phyloP scores from a whole-genome alignment of 2,113 vertebrate species.

The Mustela lutreola region DNA sequence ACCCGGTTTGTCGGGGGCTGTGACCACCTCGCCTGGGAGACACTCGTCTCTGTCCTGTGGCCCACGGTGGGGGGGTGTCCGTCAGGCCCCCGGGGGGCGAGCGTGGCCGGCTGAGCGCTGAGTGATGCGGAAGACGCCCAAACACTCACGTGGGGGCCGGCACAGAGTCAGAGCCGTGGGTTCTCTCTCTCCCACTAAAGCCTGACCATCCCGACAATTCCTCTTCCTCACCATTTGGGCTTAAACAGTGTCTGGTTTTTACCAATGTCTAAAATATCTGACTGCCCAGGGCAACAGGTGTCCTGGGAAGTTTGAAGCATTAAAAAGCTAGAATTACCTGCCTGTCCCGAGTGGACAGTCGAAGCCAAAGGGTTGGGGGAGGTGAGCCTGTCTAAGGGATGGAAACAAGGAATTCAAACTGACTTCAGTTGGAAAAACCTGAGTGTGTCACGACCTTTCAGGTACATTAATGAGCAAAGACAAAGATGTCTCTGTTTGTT shows the following conservation, averaged over 20 bases:
- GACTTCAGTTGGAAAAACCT: background rate
- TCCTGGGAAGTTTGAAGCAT: background rate
- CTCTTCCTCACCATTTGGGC: background rate
- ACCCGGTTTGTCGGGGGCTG: background rate
- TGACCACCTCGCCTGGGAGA: rapidly evolving
- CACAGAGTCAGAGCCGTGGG: background rate
- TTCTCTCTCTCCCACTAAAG: background rate
- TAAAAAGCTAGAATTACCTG: background rate
- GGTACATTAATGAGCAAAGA: no score
- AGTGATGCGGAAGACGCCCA: rapidly evolving
- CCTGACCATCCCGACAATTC: background rate
- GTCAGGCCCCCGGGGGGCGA: background rate
- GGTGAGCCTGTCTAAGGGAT: background rate
- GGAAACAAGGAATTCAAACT: background rate
- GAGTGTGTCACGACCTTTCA: background rate
- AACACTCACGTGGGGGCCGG: background rate
- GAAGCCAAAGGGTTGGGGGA: background rate
- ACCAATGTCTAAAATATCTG: background rate
- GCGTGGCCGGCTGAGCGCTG: rapidly evolving
- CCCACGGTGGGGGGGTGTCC: background rate
- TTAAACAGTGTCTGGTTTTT: background rate
- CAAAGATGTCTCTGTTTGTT: background rate
- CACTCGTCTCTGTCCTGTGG: background rate
- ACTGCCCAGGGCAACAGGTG: background rate
- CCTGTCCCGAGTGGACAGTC: background rate